Percentiles rank a stretch among this genome's conserved stretches.
phyloP scores from a whole-genome alignment of 2,888 invertebrate genomes.

The Timandra comae region DNA sequence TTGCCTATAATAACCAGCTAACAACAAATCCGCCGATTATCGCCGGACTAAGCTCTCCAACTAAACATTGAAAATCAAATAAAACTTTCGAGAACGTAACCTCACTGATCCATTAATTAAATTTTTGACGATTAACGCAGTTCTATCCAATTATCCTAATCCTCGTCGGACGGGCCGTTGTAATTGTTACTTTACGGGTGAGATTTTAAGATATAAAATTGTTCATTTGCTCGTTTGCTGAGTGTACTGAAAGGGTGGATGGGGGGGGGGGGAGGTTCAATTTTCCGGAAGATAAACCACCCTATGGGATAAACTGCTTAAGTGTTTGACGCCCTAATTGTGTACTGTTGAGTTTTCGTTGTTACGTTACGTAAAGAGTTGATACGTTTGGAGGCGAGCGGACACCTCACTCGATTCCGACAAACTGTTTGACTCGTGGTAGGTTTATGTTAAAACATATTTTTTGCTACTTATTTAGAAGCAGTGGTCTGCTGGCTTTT shows the following conservation, averaged over 20 bases:
- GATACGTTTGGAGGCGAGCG: too few relatives aligned
- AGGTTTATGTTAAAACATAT: too few relatives aligned
- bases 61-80: too few relatives aligned
- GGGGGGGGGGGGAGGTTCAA: slow-evolving; percentile 30
- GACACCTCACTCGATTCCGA: too few relatives aligned
- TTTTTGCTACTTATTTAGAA: too few relatives aligned
- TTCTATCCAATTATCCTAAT: slow-evolving; percentile 13
- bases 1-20: too few relatives aligned
- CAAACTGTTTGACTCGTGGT: too few relatives aligned
- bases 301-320: slow-evolving; percentile 34
- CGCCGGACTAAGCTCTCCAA: too few relatives aligned
- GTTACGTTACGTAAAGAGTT: slow-evolving; percentile 1
- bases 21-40: too few relatives aligned
- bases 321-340: slow-evolving; percentile 42
- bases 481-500: too few relatives aligned
- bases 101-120: slow-evolving; percentile 8
- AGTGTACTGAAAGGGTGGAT: slow-evolving; percentile 23
- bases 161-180: slow-evolving; percentile 7
- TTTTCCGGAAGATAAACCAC: slow-evolving; percentile 39
- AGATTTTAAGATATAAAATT: slow-evolving; percentile 12
- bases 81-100: slow-evolving; percentile 4
- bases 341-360: slow-evolving; percentile 10
- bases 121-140: background rate
- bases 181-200: slow-evolving; percentile 7
- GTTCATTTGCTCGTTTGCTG: slow-evolving; percentile 20